Percentiles rank a stretch among this genome's conserved stretches.
Conservation (phyloP, 2,888 invertebrate species). For the Nysson spinosus region DNA sequence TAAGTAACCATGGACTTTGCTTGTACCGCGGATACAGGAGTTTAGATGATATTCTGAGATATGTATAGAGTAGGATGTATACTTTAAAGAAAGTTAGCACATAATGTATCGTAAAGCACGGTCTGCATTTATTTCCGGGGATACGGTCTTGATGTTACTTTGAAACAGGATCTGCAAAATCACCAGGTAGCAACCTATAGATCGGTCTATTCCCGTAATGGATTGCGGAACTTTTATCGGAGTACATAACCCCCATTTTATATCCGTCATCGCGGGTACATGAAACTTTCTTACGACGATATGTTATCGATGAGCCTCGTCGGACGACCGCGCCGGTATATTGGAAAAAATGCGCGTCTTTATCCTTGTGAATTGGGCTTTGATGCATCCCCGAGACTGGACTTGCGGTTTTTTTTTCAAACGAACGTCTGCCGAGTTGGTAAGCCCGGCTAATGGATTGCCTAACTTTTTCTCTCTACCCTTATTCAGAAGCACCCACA, state of each 20-base stretch:
- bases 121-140: conserved; percentile 1
- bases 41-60: conserved; percentile 16
- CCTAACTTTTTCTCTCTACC: conserved; percentile 52
- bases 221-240: conserved; percentile 32
- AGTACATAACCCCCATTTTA: conserved; percentile 1
- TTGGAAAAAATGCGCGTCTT: conserved; percentile 28
- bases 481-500: conserved; percentile 38
- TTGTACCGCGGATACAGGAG: conserved; percentile 6
- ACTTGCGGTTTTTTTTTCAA: conserved; percentile 42
- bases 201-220: conserved; percentile 30
- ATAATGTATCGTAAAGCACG: conserved; percentile 17
- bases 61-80: not conserved
- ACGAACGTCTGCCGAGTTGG: conserved; percentile 35
- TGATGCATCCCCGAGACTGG: conserved; percentile 64
- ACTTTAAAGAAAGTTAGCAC: conserved; percentile 4
- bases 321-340: not conserved
- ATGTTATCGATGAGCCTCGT: conserved; percentile 12
- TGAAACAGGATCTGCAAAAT: conserved; percentile 12
- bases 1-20: conserved; percentile 5
- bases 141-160: conserved; percentile 11
- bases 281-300: conserved; percentile 20
- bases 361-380: conserved; percentile 63
- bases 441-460: conserved; percentile 53
- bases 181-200: not conserved
- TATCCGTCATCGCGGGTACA: conserved; percentile 2